A percentile compares a stretch with the other conserved stretches of the same genome.
Evolutionary conservation across 2,888 invertebrate species (phyloP).

Genomic region (Lypha dubia): DNA sequence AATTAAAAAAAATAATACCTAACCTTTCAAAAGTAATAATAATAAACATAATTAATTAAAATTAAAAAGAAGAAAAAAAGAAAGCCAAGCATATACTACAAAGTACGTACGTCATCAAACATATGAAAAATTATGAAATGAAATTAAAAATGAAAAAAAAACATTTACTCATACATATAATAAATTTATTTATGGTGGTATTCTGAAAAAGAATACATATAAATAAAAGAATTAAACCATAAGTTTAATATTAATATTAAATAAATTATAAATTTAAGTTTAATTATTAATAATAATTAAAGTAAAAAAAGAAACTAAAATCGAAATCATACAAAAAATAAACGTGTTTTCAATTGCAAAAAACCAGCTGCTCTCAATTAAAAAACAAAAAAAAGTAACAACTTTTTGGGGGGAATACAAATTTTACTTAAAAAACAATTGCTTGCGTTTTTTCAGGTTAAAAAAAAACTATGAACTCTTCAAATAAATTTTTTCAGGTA

Average conservation of each 20-base stretch:
- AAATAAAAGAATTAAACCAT: conserved; percentile 60
- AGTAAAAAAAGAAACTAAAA: conserved; percentile 64
- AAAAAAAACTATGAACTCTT: conserved; percentile 21
- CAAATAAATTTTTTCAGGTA: conserved; percentile 60
- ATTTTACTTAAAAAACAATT: conserved; percentile 64
- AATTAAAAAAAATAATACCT: conserved; percentile 41
- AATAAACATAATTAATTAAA: conserved; percentile 10
- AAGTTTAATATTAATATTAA: conserved; percentile 71
- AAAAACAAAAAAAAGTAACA: conserved; percentile 1
- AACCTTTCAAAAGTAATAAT: conserved; percentile 55
- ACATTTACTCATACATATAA: conserved; percentile 56
- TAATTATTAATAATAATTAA: conserved; percentile 72
- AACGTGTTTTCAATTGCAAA: conserved; percentile 72
- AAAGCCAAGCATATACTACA: conserved; percentile 51
- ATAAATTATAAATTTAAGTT: conserved; percentile 73
- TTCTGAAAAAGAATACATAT: conserved; percentile 53
- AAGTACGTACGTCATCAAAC: conserved; percentile 58
- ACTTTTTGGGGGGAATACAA: conserved; percentile 3
- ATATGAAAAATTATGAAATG: conserved; percentile 32
- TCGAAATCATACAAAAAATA: conserved; percentile 71
- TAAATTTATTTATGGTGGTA: conserved; percentile 50
- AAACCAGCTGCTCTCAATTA: conserved; percentile 65
- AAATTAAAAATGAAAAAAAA: conserved; percentile 33
- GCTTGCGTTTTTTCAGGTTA: conserved; percentile 75
- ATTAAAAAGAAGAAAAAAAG: conserved; percentile 15